Conservation (phyloP, 2,113 vertebrate species). For the Callipepla squamata region DNA sequence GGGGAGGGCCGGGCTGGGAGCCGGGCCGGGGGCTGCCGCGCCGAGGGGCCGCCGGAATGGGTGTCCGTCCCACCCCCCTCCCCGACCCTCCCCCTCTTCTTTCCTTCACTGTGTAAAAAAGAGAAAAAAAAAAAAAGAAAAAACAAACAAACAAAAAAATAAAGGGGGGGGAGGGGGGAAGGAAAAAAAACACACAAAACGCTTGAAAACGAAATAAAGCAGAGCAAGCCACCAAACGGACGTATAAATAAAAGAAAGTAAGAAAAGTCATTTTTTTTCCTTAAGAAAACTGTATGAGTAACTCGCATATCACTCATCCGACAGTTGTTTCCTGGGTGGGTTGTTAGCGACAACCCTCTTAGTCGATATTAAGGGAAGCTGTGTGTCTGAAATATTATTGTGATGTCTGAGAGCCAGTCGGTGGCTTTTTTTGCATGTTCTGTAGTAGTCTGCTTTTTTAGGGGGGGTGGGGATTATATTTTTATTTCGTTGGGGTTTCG, state of each 20-base stretch:
- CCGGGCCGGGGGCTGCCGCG: constrained; percentile 34
- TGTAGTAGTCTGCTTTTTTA: constrained; percentile 55
- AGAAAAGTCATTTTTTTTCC: constrained; percentile 36
- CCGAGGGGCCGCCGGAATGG: neutral
- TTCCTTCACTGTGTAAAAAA: constrained; percentile 8
- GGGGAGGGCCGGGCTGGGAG: neutral
- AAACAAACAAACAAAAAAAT: neutral
- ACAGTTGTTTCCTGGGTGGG: constrained; percentile 67
- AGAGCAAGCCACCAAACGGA: neutral
- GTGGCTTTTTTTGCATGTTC: constrained; percentile 83
- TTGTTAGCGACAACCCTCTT: constrained; percentile 70
- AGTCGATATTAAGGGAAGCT: constrained; percentile 77
- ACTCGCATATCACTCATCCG: constrained; percentile 57
- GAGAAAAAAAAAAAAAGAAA: neutral
- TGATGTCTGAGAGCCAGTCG: constrained; percentile 71
- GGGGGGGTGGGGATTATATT: neutral
- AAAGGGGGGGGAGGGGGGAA: neutral
- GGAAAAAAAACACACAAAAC: neutral
- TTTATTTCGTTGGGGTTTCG: constrained; percentile 43
- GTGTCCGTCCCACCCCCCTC: neutral
- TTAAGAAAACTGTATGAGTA: constrained; percentile 11
- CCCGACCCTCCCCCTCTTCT: neutral
- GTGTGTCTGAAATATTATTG: constrained; percentile 73
- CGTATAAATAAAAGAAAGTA: constrained; percentile 5
- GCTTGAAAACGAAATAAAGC: neutral